These are phyloP conservation scores for Athalia rosae DNA, from an alignment of 2,888 invertebrate genomes.

Conservation along the genomic window DNA sequence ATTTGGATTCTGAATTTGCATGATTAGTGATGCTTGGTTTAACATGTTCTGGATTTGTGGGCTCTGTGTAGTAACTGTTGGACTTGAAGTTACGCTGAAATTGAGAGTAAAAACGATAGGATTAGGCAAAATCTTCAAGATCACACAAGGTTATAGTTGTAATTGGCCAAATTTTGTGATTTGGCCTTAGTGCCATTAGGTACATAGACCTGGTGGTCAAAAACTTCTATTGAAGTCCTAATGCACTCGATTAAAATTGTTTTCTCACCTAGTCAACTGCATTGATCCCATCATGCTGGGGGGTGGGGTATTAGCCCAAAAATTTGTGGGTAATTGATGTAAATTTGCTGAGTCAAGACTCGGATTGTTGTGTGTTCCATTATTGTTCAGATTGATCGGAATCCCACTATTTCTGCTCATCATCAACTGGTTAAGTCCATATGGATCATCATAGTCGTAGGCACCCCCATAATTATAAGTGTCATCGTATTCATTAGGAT, in stretches of 20 bases:
- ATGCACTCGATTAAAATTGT: not conserved
- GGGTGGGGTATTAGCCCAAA: conserved; percentile 36
- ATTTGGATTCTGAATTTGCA: conserved; percentile 25
- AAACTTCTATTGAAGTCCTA: not conserved
- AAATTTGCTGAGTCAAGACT: not conserved
- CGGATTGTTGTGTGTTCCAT: not conserved
- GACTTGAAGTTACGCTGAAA: not conserved
- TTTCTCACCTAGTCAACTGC: conserved; percentile 30
- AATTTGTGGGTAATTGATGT: conserved; percentile 9
- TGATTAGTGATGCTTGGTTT: conserved; percentile 30
- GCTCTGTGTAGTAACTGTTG: conserved; percentile 1
- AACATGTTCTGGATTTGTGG: conserved; percentile 36
- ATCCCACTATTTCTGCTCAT: not conserved
- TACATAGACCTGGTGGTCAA: not conserved
- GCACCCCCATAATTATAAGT: conserved; percentile 14
- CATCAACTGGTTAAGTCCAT: conserved; percentile 11
- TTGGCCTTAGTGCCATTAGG: not conserved
- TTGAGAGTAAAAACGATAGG: not conserved
- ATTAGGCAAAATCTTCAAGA: not conserved
- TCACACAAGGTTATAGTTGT: conserved; percentile 1
- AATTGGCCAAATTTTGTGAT: conserved; percentile 17
- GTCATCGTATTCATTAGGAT: conserved; percentile 23
- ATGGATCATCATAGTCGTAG: conserved; percentile 33
- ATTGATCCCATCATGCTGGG: conserved; percentile 35
- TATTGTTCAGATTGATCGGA: not conserved